Base-by-base conservation (phyloP, 1,140 invertebrate genomes). In the Aphaenogaster floridana region DNA sequence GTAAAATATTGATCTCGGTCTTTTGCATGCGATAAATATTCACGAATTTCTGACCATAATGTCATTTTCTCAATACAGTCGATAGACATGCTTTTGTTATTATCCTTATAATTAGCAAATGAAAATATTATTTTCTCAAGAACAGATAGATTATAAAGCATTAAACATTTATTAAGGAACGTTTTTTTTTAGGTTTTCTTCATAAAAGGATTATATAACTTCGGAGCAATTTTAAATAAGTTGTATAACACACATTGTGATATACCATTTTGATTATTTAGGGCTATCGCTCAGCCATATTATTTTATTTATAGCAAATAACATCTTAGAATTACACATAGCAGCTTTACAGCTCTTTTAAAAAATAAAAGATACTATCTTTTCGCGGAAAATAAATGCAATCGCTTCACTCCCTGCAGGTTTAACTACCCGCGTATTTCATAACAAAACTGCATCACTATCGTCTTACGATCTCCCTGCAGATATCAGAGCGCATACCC, bases 371-470 rank as follows among this genome's bases (percentile, higher is more conserved):
- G 17, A 34, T 15, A 3, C 42, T 78, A 28, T 42, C 57, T 78
- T 34, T 48, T 64, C 59, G 50, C 28, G 9, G 39, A 21, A 59
- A 45, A 64, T 64, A 64, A 42, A 78, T 39, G 39, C 42, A 64
- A 17, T 78, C 45, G 45, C 21, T 52, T 8, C 45, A 8, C 28
- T 50, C n/a, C 21, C n/a, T 28, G 48, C 78, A 36, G 36, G 13
- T 80, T 80, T 69, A 80, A 54, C 63, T 54, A 28, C 64, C 48
- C 48, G 64, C 48, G 36, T 69, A 69, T 45, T 39, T 69, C 36
- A 69, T 68, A 69, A 80, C 34, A 54, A 69, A 80, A 80, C 45
- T 69, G 48, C 78, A 21, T 54, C 15, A n/a, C 48, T 80, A 80
- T 80, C 78, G 48, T 28, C 34, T 54, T 54, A 69, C 63, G n/a